Percentiles rank a stretch among this genome's conserved stretches.
phyloP scores from a whole-genome alignment of 2,888 invertebrate species.

The Melitaea athalia region DNA sequence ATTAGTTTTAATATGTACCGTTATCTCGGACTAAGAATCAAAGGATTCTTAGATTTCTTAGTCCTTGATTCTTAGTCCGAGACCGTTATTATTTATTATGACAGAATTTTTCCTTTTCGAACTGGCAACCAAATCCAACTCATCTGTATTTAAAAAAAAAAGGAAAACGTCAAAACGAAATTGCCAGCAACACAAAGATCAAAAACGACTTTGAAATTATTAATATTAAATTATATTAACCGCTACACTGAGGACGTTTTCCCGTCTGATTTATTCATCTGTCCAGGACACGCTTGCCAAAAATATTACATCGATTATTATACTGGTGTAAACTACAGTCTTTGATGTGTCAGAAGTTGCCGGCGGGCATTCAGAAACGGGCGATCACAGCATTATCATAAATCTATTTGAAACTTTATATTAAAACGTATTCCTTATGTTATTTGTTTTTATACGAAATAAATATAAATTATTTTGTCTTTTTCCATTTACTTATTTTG shows the following conservation, averaged over 20 bases:
- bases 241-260: background rate
- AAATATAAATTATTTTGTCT: background rate
- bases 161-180: background rate
- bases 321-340: slow-evolving; percentile 4
- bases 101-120: background rate
- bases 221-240: slow-evolving; percentile 8
- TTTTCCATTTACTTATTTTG: background rate
- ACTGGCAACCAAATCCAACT: background rate
- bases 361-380: background rate
- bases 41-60: too few relatives aligned
- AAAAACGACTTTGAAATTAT: slow-evolving; percentile 8
- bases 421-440: background rate
- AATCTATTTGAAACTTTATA: slow-evolving; percentile 3
- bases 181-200: background rate
- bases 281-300: slow-evolving; percentile 4
- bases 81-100: too few relatives aligned
- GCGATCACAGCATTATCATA: background rate
- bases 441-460: background rate
- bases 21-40: too few relatives aligned
- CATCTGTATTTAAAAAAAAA: background rate
- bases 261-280: background rate
- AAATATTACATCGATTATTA: slow-evolving; percentile 6
- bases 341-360: slow-evolving; percentile 6
- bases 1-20: too few relatives aligned
- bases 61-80: too few relatives aligned